These are phyloP conservation scores for Tetranychus piercei DNA, from an alignment of 2,888 invertebrate genomes.

Conservation along the genomic window DNA sequence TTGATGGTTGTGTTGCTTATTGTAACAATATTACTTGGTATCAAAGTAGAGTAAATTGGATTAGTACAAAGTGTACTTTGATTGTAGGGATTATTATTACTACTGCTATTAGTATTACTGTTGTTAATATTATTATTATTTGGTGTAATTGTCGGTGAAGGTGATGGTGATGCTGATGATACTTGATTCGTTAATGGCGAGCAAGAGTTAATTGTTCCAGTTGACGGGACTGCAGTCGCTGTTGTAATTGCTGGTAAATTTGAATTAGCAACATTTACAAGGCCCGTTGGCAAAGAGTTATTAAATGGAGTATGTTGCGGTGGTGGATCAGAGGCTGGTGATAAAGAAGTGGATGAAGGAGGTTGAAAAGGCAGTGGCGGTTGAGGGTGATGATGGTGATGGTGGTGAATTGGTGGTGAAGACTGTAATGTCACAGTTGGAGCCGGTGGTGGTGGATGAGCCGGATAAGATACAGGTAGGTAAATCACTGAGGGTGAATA, in stretches of 20 bases:
- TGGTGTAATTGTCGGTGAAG: background rate
- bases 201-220: background rate
- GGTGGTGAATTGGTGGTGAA: background rate
- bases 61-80: background rate
- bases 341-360: background rate
- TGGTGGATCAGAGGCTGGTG: background rate
- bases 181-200: background rate
- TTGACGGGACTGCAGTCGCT: background rate
- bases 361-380: background rate
- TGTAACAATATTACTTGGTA: background rate
- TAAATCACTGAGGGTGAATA: background rate
- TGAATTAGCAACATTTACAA: background rate
- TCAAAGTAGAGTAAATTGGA: background rate
- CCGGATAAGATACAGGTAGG: background rate
- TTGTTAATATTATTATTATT: background rate
- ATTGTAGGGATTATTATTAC: background rate
- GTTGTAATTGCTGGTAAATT: background rate
- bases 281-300: background rate
- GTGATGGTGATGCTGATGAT: background rate
- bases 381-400: background rate
- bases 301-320: background rate
- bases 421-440: background rate
- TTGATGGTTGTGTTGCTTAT: background rate
- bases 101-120: background rate
- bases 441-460: background rate